Percentiles rank a stretch among this genome's conserved stretches.
Conservation (phyloP, 2,888 invertebrate species). For the Scaptomyza caliginosa region DNA sequence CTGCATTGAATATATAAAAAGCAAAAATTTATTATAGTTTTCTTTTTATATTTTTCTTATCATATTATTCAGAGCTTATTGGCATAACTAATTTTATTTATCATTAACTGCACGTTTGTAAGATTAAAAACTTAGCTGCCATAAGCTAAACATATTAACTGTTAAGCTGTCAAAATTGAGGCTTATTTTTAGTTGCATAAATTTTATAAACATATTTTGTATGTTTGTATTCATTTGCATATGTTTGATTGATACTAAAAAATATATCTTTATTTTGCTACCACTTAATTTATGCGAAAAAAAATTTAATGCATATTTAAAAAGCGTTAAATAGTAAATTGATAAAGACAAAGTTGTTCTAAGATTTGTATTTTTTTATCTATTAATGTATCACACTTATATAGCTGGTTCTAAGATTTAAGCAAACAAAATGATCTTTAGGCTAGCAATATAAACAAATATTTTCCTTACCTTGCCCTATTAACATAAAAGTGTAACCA, state of each 20-base stretch:
- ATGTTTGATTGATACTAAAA: constrained; percentile 14
- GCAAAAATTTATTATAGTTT: background rate
- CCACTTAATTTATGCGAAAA: constrained; percentile 2
- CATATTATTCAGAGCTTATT: no score
- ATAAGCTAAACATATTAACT: background rate
- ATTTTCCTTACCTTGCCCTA: background rate
- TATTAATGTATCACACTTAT: constrained; percentile 1
- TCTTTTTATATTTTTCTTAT: background rate
- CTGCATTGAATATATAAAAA: background rate
- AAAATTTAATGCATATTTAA: constrained; percentile 1
- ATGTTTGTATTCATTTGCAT: background rate
- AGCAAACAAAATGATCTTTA: constrained; percentile 1
- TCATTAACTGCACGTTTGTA: background rate
- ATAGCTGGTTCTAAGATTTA: background rate
- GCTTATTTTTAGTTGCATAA: constrained; percentile 1
- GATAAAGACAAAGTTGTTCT: constrained; percentile 2
- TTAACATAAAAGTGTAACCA: background rate
- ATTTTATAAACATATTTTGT: constrained; percentile 5
- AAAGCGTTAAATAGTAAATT: constrained; percentile 15
- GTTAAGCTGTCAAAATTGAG: background rate
- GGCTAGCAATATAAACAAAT: background rate
- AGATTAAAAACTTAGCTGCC: background rate
- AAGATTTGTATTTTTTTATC: background rate
- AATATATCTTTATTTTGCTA: background rate
- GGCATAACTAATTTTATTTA: background rate